phyloP scores from a whole-genome alignment of 2,888 invertebrate species.

The Acrobasis suavella region DNA sequence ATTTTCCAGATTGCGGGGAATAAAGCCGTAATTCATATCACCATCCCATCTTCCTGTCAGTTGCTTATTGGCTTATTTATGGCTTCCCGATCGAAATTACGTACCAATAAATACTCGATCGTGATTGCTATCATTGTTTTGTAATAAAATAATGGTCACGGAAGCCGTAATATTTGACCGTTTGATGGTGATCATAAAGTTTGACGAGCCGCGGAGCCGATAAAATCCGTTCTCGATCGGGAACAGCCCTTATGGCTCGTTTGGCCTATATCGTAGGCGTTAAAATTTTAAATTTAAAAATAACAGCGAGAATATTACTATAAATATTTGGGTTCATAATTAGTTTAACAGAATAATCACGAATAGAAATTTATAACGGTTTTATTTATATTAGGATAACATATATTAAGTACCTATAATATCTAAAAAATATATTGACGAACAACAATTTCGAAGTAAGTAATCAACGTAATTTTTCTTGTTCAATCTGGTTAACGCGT shows the following conservation, averaged over 20 bases:
- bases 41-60: slow-evolving; percentile 22
- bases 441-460: too few species aligned
- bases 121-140: slow-evolving; percentile 23
- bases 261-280: slow-evolving; percentile 4
- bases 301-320: background rate
- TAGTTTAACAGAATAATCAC: too few species aligned
- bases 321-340: background rate
- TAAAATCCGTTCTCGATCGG: background rate
- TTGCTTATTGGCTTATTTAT: slow-evolving; percentile 24
- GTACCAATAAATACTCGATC: slow-evolving; percentile 21
- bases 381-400: too few species aligned
- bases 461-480: too few species aligned
- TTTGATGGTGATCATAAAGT: slow-evolving; percentile 14
- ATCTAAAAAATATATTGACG: too few species aligned
- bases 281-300: background rate
- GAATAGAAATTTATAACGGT: too few species aligned
- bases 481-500: too few species aligned
- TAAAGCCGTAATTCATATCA: slow-evolving; percentile 22
- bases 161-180: slow-evolving; percentile 10
- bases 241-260: slow-evolving; percentile 8
- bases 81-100: slow-evolving; percentile 21
- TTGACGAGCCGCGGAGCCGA: slow-evolving; percentile 13
- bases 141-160: slow-evolving; percentile 18
- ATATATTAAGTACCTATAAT: too few species aligned
- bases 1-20: slow-evolving; percentile 15